Conservation (phyloP, 2,888 invertebrate genomes). For the Terebella lapidaria region DNA sequence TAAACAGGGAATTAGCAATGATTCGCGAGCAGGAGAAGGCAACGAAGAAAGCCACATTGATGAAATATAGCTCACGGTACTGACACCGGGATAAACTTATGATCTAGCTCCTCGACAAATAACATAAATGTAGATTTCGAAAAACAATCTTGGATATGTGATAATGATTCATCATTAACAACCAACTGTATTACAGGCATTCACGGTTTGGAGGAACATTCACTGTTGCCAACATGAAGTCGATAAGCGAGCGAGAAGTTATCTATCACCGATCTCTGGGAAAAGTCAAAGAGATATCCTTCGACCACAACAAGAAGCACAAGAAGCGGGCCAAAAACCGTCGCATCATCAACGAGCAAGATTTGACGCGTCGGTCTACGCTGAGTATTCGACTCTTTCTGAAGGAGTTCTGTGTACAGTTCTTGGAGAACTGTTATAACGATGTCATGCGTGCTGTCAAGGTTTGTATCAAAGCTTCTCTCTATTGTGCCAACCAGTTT, state of each 20-base stretch:
- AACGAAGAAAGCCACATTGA: conserved; percentile 52
- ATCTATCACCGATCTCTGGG: conserved; percentile 80
- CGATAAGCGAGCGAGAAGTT: conserved; percentile 76
- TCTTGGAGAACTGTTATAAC: conserved; percentile 88
- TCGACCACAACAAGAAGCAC: conserved; percentile 66
- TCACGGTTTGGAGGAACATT: conserved; percentile 92
- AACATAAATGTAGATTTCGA: no score
- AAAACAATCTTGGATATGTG: no score
- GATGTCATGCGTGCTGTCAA: conserved; percentile 83
- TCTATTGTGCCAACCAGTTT: no score
- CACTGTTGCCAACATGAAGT: conserved; percentile 86
- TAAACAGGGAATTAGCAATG: conserved; percentile 46
- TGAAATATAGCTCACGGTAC: conserved; percentile 42
- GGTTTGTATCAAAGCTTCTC: no score
- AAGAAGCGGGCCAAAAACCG: conserved; percentile 73
- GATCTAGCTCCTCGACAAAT: no score
- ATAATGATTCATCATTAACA: no score
- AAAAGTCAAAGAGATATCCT: conserved; percentile 71
- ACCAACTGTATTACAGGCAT: conserved; percentile 68
- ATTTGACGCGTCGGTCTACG: conserved; percentile 73
- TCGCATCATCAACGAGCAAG: conserved; percentile 62
- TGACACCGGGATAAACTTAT: no score
- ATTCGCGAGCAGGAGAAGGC: conserved; percentile 71
- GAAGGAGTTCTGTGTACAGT: conserved; percentile 90
- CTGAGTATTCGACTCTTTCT: conserved; percentile 78